phyloP scores from a whole-genome alignment of 2,797 vertebrate species.

The Jordanella pulchra region DNA sequence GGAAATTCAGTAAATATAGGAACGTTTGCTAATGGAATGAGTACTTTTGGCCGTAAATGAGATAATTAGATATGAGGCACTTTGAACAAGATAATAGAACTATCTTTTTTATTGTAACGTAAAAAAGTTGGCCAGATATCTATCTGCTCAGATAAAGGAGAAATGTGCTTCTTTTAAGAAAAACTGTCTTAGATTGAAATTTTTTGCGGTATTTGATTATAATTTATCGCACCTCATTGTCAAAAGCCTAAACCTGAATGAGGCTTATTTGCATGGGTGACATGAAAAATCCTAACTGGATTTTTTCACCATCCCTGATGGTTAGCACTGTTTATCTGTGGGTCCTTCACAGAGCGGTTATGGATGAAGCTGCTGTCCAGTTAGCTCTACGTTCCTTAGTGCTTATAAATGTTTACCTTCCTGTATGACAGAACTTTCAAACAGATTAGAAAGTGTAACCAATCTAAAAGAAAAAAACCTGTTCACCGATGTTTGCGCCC shows the following conservation, averaged over 20 bases:
- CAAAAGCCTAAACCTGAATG: not conserved
- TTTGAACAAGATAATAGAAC: too few species aligned
- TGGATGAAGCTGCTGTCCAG: not conserved
- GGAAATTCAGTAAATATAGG: too few species aligned
- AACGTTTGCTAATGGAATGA: too few species aligned
- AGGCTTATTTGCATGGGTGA: not conserved
- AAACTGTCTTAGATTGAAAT: too few species aligned
- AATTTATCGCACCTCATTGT: not conserved
- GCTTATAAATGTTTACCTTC: not conserved
- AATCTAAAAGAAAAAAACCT: not conserved
- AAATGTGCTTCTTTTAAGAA: too few species aligned
- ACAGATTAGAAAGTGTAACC: constrained; percentile 1
- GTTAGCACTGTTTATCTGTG: constrained; percentile 4
- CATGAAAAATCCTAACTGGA: not conserved
- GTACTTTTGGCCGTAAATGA: too few species aligned
- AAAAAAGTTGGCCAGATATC: too few species aligned
- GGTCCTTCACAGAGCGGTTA: not conserved
- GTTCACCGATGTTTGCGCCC: not conserved
- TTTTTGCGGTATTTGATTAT: not conserved
- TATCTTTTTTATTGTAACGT: too few species aligned
- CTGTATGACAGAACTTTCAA: not conserved
- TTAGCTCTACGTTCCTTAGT: not conserved
- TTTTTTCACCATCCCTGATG: not conserved
- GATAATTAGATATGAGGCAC: too few species aligned
- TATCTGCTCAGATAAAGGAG: too few species aligned